A percentile compares a stretch with the other conserved stretches of the same genome.
Evolutionary conservation across 2,113 vertebrate genomes (phyloP).

Genomic region (Gymnorhina tibicen): DNA sequence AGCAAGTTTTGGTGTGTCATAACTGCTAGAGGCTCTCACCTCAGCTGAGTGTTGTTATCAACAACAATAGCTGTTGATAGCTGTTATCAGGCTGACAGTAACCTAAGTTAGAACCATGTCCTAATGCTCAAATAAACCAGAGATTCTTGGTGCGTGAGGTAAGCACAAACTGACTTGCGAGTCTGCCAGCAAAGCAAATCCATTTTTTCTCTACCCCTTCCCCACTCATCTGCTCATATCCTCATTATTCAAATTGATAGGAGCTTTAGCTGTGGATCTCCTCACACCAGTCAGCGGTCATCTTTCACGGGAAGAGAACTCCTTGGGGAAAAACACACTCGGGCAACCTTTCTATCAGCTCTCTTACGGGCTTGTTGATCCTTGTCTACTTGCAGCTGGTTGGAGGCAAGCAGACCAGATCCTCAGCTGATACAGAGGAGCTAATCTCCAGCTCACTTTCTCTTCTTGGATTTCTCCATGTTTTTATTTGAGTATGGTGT

Average conservation of each 20-base stretch:
- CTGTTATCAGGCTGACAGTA: background rate
- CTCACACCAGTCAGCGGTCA: background rate
- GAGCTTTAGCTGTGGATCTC: background rate
- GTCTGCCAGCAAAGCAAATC: background rate
- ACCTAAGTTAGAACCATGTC: background rate
- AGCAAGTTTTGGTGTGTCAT: background rate
- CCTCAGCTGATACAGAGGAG: background rate
- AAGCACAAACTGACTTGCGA: background rate
- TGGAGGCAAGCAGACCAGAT: background rate
- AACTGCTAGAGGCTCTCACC: background rate
- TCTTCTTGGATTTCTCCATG: background rate
- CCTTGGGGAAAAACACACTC: background rate
- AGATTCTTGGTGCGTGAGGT: background rate
- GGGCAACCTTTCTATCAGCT: background rate
- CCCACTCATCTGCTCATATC: background rate
- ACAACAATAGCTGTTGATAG: too few relatives aligned
- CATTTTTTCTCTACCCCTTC: background rate
- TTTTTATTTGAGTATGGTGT: background rate
- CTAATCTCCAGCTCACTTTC: background rate
- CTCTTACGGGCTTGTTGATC: background rate
- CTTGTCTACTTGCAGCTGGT: background rate
- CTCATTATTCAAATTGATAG: background rate
- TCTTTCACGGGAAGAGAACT: background rate
- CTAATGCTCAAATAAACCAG: background rate
- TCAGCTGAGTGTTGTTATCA: too few relatives aligned